Evolutionary conservation across 2,113 vertebrate genomes (phyloP), one percentile per base, ranked within the genome.

Genomic region (Limnothrissa miodon): DNA sequence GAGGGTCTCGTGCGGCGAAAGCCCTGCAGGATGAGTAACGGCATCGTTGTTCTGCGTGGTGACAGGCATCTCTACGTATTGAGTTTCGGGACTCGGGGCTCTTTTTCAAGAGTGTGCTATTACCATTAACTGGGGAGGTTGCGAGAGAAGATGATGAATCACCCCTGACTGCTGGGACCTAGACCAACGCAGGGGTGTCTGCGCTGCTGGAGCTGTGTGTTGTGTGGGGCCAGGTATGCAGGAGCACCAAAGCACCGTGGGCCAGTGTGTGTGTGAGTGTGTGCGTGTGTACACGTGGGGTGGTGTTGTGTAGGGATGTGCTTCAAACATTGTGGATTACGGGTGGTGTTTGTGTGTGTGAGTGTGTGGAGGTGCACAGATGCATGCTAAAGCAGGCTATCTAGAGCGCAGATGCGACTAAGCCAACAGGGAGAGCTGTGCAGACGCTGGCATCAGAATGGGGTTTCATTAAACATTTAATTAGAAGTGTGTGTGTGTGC

Each of bases 401-500:
- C 59, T 29, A 11, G 59, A 66, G 11, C n/a, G 25, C 59, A 66
- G 59, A n/a, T 66, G 59, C 29, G 59, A 66, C 5, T 11, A 9
- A 29, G 25, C n/a, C 25, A 6, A 29, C n/a, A 29, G 25, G n/a
- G 59, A 66, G 25, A 13, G 8, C 1, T 39, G 36, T 70, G 44
- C 45, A 33, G 78, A 81, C 45, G 66, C 79, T 90, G 84, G 82
- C 84, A 83, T 45, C 70, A 39, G 36, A 81, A 42, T 59, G 62
- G 39, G 39, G 36, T 79, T 82, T 87, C 81, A 86, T 86, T 87
- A 83, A 62, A 33, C 56, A 79, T 53, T 86, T 85, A 83, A 88
- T 84, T 82, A 87, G n/a, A 56, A 29, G 36, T 78, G 15, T 74
- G 53, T 70, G 25, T 66, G 59, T 66, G 59, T 66, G 59, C 29